Evolutionary conservation across 2,888 invertebrate species (phyloP).

Genomic region (Spilosoma lubricipeda): DNA sequence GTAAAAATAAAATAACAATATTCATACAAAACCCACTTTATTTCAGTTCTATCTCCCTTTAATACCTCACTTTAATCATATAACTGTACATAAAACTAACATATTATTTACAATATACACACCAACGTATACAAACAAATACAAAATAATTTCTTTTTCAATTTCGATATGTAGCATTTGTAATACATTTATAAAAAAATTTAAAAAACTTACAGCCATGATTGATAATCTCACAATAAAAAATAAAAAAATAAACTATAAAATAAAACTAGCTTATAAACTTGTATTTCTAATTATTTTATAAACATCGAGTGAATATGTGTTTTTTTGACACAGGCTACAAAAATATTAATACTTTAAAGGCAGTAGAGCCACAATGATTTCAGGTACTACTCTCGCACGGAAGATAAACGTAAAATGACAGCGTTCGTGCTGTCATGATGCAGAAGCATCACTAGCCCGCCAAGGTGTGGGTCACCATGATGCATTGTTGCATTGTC

Average conservation of each 20-base stretch:
- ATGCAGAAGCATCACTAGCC: no score
- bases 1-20: constrained; percentile 27
- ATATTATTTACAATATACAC: constrained; percentile 65
- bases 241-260: constrained; percentile 32
- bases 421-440: no score
- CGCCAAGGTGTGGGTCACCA: no score
- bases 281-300: constrained; percentile 34
- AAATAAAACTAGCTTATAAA: constrained; percentile 32
- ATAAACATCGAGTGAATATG: constrained; percentile 18
- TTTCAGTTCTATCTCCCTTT: constrained; percentile 46
- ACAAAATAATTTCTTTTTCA: constrained; percentile 50
- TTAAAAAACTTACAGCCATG: constrained; percentile 60
- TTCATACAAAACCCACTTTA: constrained; percentile 52
- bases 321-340: no score
- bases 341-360: no score
- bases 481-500: no score
- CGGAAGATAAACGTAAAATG: no score
- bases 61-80: constrained; percentile 39
- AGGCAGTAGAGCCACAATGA: no score
- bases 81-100: constrained; percentile 39
- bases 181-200: constrained; percentile 27
- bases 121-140: constrained; percentile 47
- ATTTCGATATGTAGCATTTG: constrained; percentile 48
- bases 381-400: no score
- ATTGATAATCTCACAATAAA: constrained; percentile 63